Percentiles rank a stretch among this genome's conserved stretches.
phyloP scores from a whole-genome alignment of 2,113 vertebrate species.

The Scophthalmus maximus region DNA sequence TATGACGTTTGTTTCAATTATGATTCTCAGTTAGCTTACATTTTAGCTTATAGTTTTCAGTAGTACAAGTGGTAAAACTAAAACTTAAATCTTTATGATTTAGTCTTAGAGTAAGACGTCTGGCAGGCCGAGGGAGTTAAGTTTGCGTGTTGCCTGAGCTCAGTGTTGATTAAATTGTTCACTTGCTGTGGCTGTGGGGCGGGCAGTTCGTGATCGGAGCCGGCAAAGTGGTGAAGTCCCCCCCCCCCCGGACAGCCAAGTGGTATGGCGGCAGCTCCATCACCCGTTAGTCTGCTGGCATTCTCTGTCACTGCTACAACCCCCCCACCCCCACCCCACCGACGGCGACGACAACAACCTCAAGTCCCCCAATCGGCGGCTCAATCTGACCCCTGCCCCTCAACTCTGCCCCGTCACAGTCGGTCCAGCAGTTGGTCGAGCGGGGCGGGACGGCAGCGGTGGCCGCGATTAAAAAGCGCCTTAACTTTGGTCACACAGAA shows the following conservation, averaged over 20 bases:
- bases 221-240: slow-evolving; percentile 72
- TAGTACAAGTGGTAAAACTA: neutral
- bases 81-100: neutral
- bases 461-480: slow-evolving; percentile 86
- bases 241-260: slow-evolving; percentile 72
- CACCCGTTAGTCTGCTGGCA: slow-evolving; percentile 23
- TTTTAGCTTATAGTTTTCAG: neutral
- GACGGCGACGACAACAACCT: slow-evolving; percentile 47
- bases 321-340: neutral
- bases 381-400: slow-evolving; percentile 49
- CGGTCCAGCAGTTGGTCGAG: slow-evolving; percentile 43
- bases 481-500: slow-evolving; percentile 85
- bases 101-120: neutral
- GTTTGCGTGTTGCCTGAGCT: slow-evolving; percentile 56
- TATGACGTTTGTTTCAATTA: neutral
- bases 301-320: slow-evolving; percentile 12
- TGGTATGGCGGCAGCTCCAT: slow-evolving; percentile 73
- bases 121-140: slow-evolving; percentile 39
- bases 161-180: slow-evolving; percentile 79
- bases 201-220: slow-evolving; percentile 48
- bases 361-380: slow-evolving; percentile 65
- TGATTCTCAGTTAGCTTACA: neutral
- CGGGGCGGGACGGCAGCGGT: slow-evolving; percentile 66
- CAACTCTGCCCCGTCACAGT: slow-evolving; percentile 33
- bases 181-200: slow-evolving; percentile 58